A percentile compares a stretch with the other conserved stretches of the same genome.
These are phyloP conservation scores for Psittacula cyanocephala DNA, from an alignment of 2,113 vertebrate species.

Conservation along the genomic window DNA sequence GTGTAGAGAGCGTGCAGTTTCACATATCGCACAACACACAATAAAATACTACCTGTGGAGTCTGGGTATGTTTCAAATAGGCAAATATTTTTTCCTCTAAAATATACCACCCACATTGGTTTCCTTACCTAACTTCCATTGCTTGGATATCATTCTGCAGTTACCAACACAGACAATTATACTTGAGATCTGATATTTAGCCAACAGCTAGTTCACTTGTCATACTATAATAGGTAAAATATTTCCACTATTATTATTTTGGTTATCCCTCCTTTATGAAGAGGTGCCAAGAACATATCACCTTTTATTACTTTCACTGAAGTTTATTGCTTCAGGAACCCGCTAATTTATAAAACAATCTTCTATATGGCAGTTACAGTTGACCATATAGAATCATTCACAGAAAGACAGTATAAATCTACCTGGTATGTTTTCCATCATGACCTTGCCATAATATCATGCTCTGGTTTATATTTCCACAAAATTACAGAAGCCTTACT, in stretches of 20 bases:
- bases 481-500: conserved; percentile 38
- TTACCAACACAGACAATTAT: background rate
- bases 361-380: background rate
- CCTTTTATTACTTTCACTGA: conserved; percentile 2
- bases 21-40: background rate
- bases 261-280: conserved; percentile 23
- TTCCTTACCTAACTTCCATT: conserved; percentile 5
- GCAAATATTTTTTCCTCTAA: background rate
- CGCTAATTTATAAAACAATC: conserved; percentile 35
- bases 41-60: background rate
- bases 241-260: conserved; percentile 36
- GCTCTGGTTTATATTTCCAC: conserved; percentile 50
- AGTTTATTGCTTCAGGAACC: conserved; percentile 55
- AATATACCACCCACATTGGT: conserved; percentile 8
- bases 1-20: background rate
- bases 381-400: conserved; percentile 56
- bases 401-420: conserved; percentile 49
- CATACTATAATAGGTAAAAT: conserved; percentile 38
- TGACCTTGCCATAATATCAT: conserved; percentile 47
- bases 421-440: conserved; percentile 38
- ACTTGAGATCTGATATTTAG: conserved; percentile 22
- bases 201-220: conserved; percentile 16
- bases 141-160: background rate
- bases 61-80: background rate
- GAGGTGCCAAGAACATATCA: conserved; percentile 39